These are phyloP conservation scores for Pheosia tremula DNA, from an alignment of 2,888 invertebrate species.

Conservation along the genomic window DNA sequence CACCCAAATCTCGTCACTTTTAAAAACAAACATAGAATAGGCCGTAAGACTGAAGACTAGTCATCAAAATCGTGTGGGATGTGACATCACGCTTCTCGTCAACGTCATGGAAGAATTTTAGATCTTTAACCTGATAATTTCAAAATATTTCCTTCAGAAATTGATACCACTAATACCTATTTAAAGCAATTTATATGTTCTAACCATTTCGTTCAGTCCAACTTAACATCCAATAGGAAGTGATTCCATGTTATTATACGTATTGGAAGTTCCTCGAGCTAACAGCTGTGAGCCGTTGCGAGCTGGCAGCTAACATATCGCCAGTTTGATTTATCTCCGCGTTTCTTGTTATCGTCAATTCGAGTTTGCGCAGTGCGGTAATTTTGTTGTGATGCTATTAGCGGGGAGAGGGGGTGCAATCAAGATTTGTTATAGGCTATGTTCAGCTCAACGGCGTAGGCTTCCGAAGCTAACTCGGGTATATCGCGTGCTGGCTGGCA, in stretches of 20 bases:
- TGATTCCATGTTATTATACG: conserved; percentile 15
- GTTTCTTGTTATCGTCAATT: conserved; percentile 14
- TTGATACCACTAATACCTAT: too few relatives aligned
- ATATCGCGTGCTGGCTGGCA: too few relatives aligned
- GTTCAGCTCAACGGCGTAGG: too few relatives aligned
- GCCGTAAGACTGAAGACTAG: too few relatives aligned
- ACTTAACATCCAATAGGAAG: conserved; percentile 4
- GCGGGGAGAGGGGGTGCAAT: background rate
- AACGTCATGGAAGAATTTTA: too few relatives aligned
- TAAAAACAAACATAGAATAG: too few relatives aligned
- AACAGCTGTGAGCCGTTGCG: conserved; percentile 11
- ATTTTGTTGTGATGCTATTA: background rate
- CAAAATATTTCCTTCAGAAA: too few relatives aligned
- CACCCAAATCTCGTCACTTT: too few relatives aligned
- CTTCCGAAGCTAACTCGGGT: too few relatives aligned
- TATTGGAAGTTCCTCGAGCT: conserved; percentile 12
- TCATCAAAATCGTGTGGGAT: too few relatives aligned
- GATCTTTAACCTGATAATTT: too few relatives aligned
- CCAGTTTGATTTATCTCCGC: conserved; percentile 35
- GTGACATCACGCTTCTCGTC: too few relatives aligned
- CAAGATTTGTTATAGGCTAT: background rate
- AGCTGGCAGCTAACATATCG: conserved; percentile 35
- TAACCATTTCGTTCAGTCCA: background rate
- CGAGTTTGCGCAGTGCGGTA: conserved; percentile 1
- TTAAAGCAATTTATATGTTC: background rate